Base-by-base conservation (phyloP, 1,140 invertebrate species). In the Euglossa dilemma region DNA sequence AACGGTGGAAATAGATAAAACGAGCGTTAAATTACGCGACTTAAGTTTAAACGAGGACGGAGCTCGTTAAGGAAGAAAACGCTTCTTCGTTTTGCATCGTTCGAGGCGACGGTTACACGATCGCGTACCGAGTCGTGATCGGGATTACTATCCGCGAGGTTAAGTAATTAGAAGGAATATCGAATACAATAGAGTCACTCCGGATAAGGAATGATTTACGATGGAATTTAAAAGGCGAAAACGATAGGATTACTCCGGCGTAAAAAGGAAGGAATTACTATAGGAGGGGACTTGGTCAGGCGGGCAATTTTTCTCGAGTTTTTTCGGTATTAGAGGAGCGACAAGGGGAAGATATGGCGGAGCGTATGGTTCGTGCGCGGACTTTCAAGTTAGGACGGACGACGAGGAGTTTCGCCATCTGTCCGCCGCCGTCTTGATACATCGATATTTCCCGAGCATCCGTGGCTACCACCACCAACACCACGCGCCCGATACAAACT, bases 401-500 rank as follows among this genome's bases (percentile, higher is more conserved):
- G 63, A 69, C 25, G 25, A 79, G 43, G 25, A 79, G 43, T 70
- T 56, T 12, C 63, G 0, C 43, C n/a, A 11, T 28, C 12, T 47
- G 18, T 0, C 16, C 43, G 43, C 16, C 14, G 25, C 52, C 8
- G 11, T 54, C 50, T 20, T n/a, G 69, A 45, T 11, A 52, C 61
- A 74, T 70, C 70, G 78, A 80, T 54, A 74, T 43, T 64, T 50
- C 59, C n/a, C 36, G 12, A 45, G 52, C 79, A 75, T 81, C 47
- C 50, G 66, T 25, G 57, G 36, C 79, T 64, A 18, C 75, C n/a
- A 36, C 16, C 16, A 23, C 20, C n/a, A 36, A 11, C 16, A 23
- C 20, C 43, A 36, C 36, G 36, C 25, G 25, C 18, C 23, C 7
- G 28, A 71, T 20, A n/a, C n/a, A 54, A 74, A 74, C 16, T 73